phyloP scores from a whole-genome alignment of 1,140 invertebrate genomes.

The Coelopa frigida region DNA sequence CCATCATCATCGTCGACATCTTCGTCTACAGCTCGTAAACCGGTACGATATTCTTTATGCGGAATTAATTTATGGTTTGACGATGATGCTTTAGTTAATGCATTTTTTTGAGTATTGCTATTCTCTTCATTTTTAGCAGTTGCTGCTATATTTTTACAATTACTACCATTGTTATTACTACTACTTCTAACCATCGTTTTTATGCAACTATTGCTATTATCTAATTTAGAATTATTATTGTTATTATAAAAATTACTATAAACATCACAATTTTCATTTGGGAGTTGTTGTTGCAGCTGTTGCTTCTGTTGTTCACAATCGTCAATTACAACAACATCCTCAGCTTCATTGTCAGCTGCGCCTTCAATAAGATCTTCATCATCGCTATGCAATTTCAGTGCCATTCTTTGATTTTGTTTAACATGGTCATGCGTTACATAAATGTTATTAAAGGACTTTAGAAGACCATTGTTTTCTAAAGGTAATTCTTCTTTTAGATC shows the following conservation, averaged over 20 bases:
- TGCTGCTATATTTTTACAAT: not conserved
- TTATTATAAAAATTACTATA: slow-evolving; percentile 21
- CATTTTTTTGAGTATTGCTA: not conserved
- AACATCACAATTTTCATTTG: slow-evolving; percentile 24
- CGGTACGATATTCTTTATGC: slow-evolving; percentile 22
- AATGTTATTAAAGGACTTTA: slow-evolving; percentile 33
- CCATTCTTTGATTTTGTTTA: too few species aligned
- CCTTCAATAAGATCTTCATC: too few species aligned
- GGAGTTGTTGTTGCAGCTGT: slow-evolving; percentile 10
- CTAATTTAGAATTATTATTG: slow-evolving; percentile 26
- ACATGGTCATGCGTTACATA: too few species aligned
- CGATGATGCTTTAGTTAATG: not conserved
- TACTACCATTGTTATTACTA: slow-evolving; percentile 3
- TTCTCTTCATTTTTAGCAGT: not conserved
- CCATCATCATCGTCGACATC: slow-evolving; percentile 11
- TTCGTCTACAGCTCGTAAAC: slow-evolving; percentile 18
- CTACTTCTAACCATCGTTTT: slow-evolving; percentile 10
- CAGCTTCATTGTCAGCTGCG: too few species aligned
- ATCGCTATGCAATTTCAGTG: not conserved
- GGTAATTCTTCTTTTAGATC: slow-evolving; percentile 14
- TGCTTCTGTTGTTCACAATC: not conserved
- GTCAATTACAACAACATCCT: not conserved
- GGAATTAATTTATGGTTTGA: slow-evolving; percentile 1
- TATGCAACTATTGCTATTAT: slow-evolving; percentile 8
- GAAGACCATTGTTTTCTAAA: slow-evolving; percentile 26